These are phyloP conservation scores for Pelusios castaneus DNA, from an alignment of 2,113 vertebrate genomes.

Conservation along the genomic window DNA sequence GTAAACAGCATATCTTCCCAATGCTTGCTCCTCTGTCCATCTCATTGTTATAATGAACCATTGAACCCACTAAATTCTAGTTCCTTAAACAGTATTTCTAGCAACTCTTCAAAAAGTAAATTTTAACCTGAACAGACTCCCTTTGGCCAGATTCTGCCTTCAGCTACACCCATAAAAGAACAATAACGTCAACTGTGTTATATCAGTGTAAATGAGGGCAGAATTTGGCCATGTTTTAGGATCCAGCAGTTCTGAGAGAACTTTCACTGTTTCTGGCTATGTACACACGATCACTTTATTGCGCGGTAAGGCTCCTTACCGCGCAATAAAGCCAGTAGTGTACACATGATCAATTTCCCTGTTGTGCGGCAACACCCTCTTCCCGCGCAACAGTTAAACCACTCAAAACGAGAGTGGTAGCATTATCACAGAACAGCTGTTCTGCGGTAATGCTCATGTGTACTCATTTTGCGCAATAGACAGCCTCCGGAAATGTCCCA, in stretches of 20 bases:
- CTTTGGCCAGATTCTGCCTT: not conserved
- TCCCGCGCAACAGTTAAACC: too few relatives aligned
- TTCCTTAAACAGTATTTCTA: not conserved
- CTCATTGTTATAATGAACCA: accelerated
- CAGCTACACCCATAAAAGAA: not conserved
- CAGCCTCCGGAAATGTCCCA: too few relatives aligned
- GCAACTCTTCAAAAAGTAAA: not conserved
- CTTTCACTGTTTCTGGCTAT: not conserved
- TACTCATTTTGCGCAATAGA: too few relatives aligned
- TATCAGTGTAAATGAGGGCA: not conserved
- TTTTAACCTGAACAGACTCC: not conserved
- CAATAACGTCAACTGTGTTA: not conserved
- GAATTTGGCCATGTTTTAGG: not conserved
- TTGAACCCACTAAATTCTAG: not conserved
- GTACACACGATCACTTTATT: too few relatives aligned
- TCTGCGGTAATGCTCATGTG: too few relatives aligned
- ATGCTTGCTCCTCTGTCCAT: accelerated
- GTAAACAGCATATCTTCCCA: not conserved
- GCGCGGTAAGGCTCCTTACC: too few relatives aligned
- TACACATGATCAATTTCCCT: too few relatives aligned
- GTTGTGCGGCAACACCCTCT: too few relatives aligned
- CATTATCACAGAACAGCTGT: too few relatives aligned
- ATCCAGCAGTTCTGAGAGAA: not conserved
- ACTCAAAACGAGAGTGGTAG: too few relatives aligned
- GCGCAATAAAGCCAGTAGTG: too few relatives aligned